These are phyloP conservation scores for Leptosomus discolor DNA, from an alignment of 2,113 vertebrate genomes.

Conservation along the genomic window DNA sequence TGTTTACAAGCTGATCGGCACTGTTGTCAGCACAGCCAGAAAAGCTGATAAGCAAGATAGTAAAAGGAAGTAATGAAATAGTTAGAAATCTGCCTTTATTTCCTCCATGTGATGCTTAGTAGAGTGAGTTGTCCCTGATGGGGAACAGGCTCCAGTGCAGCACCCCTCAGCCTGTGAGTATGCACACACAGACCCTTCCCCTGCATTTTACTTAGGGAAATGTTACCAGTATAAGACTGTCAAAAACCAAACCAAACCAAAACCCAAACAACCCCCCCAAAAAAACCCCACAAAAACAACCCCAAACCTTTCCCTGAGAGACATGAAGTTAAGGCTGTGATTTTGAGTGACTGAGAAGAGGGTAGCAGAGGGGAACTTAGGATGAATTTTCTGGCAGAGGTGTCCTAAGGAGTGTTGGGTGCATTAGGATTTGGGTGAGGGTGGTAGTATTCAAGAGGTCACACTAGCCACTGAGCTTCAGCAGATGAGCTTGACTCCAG, in stretches of 20 bases:
- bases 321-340: neutral
- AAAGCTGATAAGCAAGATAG: neutral
- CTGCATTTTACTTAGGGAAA: neutral
- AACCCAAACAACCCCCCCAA: no score
- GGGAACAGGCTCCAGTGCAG: neutral
- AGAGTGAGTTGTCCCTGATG: neutral
- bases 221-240: neutral
- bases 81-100: neutral
- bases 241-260: no score
- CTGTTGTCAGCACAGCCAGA: neutral
- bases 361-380: neutral
- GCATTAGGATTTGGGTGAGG: neutral
- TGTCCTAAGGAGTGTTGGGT: neutral
- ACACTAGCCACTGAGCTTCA: neutral
- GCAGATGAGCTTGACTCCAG: neutral
- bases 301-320: neutral
- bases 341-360: neutral
- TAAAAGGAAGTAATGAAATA: neutral
- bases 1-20: neutral
- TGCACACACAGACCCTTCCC: neutral
- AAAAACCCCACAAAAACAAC: no score
- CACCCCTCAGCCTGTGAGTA: neutral
- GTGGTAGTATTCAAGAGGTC: neutral
- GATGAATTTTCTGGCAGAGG: neutral
- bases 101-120: neutral